phyloP scores from a whole-genome alignment of 2,113 vertebrate genomes.

The Etheostoma cragini region DNA sequence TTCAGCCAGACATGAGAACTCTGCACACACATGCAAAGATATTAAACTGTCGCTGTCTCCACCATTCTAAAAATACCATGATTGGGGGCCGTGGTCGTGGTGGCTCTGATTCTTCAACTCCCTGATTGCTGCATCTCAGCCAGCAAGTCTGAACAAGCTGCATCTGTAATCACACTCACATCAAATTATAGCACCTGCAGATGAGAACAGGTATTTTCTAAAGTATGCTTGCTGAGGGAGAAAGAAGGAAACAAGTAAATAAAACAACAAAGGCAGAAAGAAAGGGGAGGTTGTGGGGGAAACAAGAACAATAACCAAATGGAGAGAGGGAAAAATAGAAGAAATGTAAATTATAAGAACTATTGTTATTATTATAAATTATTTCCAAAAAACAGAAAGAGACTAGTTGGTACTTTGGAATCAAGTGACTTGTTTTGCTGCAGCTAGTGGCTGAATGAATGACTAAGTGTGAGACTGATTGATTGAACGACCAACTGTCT shows the following conservation, averaged over 20 bases:
- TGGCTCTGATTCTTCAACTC: slow-evolving; percentile 29
- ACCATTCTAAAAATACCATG: slow-evolving; percentile 36
- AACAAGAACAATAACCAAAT: neutral
- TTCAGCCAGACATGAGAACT: neutral
- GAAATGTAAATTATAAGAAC: neutral
- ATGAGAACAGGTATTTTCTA: slow-evolving; percentile 55
- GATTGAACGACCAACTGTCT: neutral
- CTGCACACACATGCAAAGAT: slow-evolving; percentile 6
- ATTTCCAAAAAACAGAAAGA: neutral
- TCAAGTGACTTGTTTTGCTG: neutral
- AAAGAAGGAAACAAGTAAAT: slow-evolving; percentile 11
- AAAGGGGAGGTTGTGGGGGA: neutral
- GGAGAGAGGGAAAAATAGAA: neutral
- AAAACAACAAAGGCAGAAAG: neutral
- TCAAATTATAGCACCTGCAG: slow-evolving; percentile 36
- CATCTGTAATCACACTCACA: slow-evolving; percentile 23
- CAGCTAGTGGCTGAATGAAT: neutral
- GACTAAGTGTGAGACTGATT: neutral
- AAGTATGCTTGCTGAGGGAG: slow-evolving; percentile 5
- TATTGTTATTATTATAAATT: no score
- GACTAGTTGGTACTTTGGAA: neutral
- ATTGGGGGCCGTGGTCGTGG: neutral
- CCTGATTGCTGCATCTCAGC: slow-evolving; percentile 49
- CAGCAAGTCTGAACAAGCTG: slow-evolving; percentile 7
- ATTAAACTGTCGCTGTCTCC: slow-evolving; percentile 36